These are phyloP conservation scores for Spilosoma lubricipeda DNA, from an alignment of 2,888 invertebrate genomes.

Conservation along the genomic window DNA sequence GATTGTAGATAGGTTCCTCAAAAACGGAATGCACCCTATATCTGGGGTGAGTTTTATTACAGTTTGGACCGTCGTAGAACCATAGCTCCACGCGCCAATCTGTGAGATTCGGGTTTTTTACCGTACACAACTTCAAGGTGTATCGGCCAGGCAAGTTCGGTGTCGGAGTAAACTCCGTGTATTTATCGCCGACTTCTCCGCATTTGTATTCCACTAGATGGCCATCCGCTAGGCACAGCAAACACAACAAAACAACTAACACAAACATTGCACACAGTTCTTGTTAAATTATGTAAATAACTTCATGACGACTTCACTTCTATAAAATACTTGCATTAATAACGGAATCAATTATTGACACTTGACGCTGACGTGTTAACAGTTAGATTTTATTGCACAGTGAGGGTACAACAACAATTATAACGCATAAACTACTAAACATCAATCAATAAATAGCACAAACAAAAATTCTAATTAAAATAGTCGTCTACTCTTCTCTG, in stretches of 20 bases:
- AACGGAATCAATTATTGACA: neutral
- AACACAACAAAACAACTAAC: constrained; percentile 49
- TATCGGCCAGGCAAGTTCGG: constrained; percentile 62
- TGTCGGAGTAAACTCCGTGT: constrained; percentile 52
- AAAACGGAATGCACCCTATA: constrained; percentile 20
- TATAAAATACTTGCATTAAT: neutral
- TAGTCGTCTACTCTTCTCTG: neutral
- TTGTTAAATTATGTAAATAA: constrained; percentile 51
- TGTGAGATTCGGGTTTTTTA: constrained; percentile 35
- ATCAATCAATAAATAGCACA: neutral
- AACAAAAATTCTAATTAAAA: neutral
- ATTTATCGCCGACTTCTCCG: constrained; percentile 37
- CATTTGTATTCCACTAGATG: constrained; percentile 49
- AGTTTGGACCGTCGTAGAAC: constrained; percentile 28
- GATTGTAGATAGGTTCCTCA: constrained; percentile 31
- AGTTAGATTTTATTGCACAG: neutral
- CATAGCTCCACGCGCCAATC: constrained; percentile 55
- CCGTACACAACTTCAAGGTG: constrained; percentile 61
- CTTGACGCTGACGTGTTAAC: neutral
- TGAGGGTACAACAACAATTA: neutral
- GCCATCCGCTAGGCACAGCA: constrained; percentile 40
- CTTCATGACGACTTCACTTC: constrained; percentile 31
- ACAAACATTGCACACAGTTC: constrained; percentile 50
- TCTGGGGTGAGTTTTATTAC: neutral
- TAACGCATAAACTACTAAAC: neutral